Evolutionary conservation across 2,888 invertebrate species (phyloP).

Genomic region (Leucania comma): DNA sequence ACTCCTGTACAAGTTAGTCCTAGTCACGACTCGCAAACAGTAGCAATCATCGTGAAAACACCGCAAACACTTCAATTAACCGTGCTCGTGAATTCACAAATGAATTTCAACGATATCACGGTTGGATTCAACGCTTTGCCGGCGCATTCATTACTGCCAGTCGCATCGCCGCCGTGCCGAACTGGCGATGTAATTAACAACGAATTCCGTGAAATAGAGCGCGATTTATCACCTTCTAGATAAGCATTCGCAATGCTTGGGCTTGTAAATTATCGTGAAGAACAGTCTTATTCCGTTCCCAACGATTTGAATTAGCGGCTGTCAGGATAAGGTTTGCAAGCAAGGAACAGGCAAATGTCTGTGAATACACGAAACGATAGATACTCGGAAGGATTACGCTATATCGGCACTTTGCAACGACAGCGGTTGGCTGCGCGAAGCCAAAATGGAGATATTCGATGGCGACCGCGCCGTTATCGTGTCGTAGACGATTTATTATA

Average conservation of each 20-base stretch:
- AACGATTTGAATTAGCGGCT: constrained; percentile 49
- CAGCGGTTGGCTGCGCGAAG: constrained; percentile 30
- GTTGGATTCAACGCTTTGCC: constrained; percentile 71
- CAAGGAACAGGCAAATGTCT: constrained; percentile 39
- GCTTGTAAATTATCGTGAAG: constrained; percentile 54
- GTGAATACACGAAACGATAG: constrained; percentile 50
- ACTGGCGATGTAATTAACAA: constrained; percentile 77
- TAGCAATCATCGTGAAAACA: constrained; percentile 58
- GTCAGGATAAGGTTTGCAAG: constrained; percentile 46
- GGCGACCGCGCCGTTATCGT: constrained; percentile 48
- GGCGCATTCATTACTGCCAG: constrained; percentile 75
- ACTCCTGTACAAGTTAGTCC: constrained; percentile 48
- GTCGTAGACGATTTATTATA: constrained; percentile 57
- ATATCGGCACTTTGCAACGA: constrained; percentile 55
- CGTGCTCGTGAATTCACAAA: constrained; percentile 62
- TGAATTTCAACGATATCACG: constrained; percentile 72
- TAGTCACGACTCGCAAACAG: constrained; percentile 46
- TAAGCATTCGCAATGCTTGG: constrained; percentile 56
- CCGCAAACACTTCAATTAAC: constrained; percentile 67
- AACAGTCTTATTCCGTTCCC: constrained; percentile 43
- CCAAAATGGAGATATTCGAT: constrained; percentile 49
- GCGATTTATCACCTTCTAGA: constrained; percentile 66
- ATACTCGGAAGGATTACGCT: constrained; percentile 60
- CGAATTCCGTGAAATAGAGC: constrained; percentile 70
- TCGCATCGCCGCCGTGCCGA: constrained; percentile 60